These are phyloP conservation scores for Delichon dasypus DNA, from an alignment of 2,797 vertebrate genomes.

Conservation along the genomic window DNA sequence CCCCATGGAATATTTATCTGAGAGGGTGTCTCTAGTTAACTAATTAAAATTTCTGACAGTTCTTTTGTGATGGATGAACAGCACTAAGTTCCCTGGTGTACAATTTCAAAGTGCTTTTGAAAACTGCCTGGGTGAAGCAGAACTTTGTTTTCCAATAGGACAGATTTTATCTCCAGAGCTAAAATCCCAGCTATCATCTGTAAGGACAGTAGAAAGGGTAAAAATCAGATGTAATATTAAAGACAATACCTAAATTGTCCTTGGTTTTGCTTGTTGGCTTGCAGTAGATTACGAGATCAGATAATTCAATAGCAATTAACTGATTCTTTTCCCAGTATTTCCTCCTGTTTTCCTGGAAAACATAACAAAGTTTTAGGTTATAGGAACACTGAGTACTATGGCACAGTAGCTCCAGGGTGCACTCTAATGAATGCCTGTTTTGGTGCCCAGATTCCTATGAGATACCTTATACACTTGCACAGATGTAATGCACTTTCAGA, in stretches of 20 bases:
- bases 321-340: constrained; percentile 89
- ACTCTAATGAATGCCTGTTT: not conserved
- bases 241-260: constrained; percentile 86
- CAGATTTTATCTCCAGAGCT: not conserved
- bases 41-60: not conserved
- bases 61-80: not conserved
- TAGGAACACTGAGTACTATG: not conserved
- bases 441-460: not conserved
- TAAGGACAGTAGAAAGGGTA: not conserved
- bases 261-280: constrained; percentile 96
- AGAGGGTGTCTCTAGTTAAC: not conserved
- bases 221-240: not conserved
- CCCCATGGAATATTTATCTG: not conserved
- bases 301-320: constrained; percentile 93
- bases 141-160: not conserved
- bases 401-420: not conserved
- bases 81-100: not conserved
- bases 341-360: constrained; percentile 78
- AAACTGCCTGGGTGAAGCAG: not conserved
- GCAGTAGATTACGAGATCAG: constrained; percentile 95
- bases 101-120: not conserved
- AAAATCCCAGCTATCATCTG: not conserved
- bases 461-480: not conserved
- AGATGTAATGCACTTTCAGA: not conserved
- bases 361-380: not conserved